Evolutionary conservation across 2,113 vertebrate species (phyloP).

Genomic region (Mus spicilegus): DNA sequence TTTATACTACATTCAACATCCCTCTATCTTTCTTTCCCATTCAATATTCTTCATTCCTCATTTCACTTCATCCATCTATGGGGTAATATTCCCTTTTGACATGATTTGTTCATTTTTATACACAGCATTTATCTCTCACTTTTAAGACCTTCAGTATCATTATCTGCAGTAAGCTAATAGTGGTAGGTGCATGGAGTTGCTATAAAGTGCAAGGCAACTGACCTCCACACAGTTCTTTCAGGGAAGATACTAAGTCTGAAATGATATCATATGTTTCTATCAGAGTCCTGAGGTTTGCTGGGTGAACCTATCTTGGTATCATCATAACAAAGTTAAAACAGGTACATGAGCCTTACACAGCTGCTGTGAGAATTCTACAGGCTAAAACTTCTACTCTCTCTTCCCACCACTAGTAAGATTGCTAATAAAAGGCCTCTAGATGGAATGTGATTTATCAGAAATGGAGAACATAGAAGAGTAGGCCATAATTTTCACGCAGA

Average conservation of each 20-base stretch:
- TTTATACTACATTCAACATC: not conserved
- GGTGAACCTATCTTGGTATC: not conserved
- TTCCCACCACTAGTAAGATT: not conserved
- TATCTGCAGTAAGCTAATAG: not conserved
- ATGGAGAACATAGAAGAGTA: not conserved
- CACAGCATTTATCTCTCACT: not conserved
- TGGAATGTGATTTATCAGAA: not conserved
- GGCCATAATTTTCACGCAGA: constrained; percentile 29
- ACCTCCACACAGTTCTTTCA: not conserved
- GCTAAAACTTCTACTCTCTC: not conserved
- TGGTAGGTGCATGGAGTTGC: not conserved
- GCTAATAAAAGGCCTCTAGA: constrained; percentile 11
- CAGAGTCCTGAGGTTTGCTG: not conserved
- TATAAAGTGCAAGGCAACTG: not conserved
- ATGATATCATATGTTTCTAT: not conserved
- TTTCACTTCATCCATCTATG: not conserved
- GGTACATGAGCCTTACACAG: not conserved
- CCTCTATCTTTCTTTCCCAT: not conserved
- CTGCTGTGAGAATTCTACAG: not conserved
- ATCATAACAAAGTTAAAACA: not conserved
- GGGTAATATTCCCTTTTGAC: not conserved
- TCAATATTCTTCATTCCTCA: not conserved
- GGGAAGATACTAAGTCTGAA: not conserved
- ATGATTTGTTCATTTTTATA: not conserved
- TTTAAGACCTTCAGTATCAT: not conserved